Evolutionary conservation across 2,888 invertebrate genomes (phyloP), one percentile per base, ranked within the genome.

Genomic region (Aquatica leii): DNA sequence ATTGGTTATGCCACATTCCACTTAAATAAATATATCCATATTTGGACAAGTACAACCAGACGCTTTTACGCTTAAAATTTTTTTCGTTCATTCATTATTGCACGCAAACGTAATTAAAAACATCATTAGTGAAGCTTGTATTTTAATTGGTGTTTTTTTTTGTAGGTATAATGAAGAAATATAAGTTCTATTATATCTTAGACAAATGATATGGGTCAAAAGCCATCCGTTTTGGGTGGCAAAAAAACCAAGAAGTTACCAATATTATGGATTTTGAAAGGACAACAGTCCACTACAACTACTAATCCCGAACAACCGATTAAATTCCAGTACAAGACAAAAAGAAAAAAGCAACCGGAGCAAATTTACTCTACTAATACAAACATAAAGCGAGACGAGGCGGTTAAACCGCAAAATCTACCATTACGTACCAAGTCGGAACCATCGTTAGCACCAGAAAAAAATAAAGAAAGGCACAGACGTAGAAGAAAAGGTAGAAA

Each of bases 231-330:
- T 79, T 62, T 74, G 69, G 74, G 70, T 71, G 72, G 73, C 69
- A 69, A 68, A 62, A 72, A 72, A 58, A 75, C 74, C 70, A 82
- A 84, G 73, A 91, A 90, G 80, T 86, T 91, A 80, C 90, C 91
- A 59, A 83, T 91, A 59, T 90, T 90, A 55, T 91, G 92, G 91
- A 89, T 91, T 59, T 82, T 91, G 40, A 87, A 88, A 74, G 88
- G 89, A 69, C 87, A 88, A 71, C 83, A 75, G 35, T 70, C 75
- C 46, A 77, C 77, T 34, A 73, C 74, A 64, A 73, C 78, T 67
- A 76, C 77, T 21, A 76, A 77, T 62, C 78, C 79, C 17, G 79
- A 81, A 69, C 80, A 82, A 70, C 82, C 82, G 46, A 82, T 82
- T 63, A 80, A 81, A 69, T 81, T 82, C 69, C 80, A 82, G 67